Conservation (phyloP, 2,888 invertebrate species). For the Mechanitis mazaeus region DNA sequence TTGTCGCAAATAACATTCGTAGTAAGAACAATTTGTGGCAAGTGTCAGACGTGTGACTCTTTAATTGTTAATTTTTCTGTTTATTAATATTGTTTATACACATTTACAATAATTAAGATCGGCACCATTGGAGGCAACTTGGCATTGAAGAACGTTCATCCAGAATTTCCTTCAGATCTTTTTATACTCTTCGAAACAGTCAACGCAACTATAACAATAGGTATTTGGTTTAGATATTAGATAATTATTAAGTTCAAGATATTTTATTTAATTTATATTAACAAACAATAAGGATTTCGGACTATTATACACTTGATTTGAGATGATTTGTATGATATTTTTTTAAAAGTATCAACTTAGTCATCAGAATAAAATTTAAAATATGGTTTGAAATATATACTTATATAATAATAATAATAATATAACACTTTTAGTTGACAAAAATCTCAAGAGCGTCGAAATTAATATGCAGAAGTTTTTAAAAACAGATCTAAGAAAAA, state of each 20-base stretch:
- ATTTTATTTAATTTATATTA: no score
- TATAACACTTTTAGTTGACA: constrained; percentile 45
- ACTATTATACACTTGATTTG: no score
- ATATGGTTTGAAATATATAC: no score
- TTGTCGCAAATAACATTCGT: no score
- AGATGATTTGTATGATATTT: no score
- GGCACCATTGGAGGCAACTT: constrained; percentile 85
- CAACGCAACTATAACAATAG: constrained; percentile 71
- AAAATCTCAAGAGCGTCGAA: constrained; percentile 35
- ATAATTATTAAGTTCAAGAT: no score
- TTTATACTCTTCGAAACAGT: constrained; percentile 80
- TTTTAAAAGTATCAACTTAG: no score
- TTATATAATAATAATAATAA: not conserved
- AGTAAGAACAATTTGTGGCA: no score
- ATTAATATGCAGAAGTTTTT: constrained; percentile 57
- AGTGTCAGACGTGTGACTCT: no score
- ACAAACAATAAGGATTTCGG: no score
- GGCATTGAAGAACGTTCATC: constrained; percentile 79
- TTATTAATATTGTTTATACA: not conserved
- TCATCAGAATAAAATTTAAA: no score
- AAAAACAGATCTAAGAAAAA: constrained; percentile 53
- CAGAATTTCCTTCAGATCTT: constrained; percentile 84
- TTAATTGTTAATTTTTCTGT: not conserved
- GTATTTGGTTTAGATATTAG: constrained; percentile 39
- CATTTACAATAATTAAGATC: constrained; percentile 52